Evolutionary conservation across 2,888 invertebrate species (phyloP).

Genomic region (Bruchidius siliquastri): DNA sequence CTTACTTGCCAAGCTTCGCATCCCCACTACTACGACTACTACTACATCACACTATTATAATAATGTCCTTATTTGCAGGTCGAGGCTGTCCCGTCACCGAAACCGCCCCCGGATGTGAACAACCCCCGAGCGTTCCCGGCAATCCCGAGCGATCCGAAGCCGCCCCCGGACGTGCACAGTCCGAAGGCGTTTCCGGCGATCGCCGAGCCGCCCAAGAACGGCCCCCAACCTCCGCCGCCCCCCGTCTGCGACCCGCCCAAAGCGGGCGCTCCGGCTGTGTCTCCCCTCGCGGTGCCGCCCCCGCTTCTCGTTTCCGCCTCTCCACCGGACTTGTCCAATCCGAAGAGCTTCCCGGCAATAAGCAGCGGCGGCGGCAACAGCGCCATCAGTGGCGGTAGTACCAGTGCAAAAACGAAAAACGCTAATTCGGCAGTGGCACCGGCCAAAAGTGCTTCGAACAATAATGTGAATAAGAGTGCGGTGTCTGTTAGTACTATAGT

Average conservation of each 20-base stretch:
- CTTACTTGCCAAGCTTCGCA: too few relatives aligned
- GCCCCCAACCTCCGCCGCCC: background rate
- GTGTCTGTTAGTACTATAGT: constrained; percentile 12
- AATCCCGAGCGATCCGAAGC: background rate
- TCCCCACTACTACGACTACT: too few relatives aligned
- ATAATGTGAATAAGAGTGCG: constrained; percentile 4
- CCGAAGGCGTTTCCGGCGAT: constrained; percentile 8
- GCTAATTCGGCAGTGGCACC: constrained; percentile 3
- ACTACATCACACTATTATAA: too few relatives aligned
- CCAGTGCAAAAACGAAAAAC: constrained; percentile 12
- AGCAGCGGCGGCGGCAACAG: background rate
- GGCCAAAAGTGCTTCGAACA: background rate
- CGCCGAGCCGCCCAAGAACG: constrained; percentile 10
- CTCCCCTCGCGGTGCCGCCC: background rate
- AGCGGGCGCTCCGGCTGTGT: background rate
- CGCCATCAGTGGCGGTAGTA: background rate
- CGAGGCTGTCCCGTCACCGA: background rate
- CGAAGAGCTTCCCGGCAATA: constrained; percentile 35
- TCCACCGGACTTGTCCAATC: constrained; percentile 29
- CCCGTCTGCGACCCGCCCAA: background rate
- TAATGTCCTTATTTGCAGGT: background rate
- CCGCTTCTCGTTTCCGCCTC: background rate
- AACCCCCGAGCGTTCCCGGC: background rate
- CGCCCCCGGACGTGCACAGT: constrained; percentile 9
- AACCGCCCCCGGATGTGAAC: background rate